These are phyloP conservation scores for Alfaro cultratus DNA, from an alignment of 2,797 vertebrate genomes.

Conservation along the genomic window DNA sequence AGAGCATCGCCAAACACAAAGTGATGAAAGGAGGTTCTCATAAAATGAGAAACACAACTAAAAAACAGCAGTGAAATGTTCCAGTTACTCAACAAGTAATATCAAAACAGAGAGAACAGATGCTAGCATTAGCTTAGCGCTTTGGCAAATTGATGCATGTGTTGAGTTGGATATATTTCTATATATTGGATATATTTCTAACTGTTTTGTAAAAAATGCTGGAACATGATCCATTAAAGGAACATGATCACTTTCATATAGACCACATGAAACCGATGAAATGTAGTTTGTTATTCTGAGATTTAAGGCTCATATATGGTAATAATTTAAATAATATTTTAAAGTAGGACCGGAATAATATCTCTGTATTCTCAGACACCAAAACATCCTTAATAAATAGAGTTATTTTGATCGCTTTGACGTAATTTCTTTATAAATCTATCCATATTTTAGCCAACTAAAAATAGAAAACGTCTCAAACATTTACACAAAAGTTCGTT, in stretches of 20 bases:
- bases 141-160: neutral
- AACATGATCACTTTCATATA: neutral
- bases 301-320: neutral
- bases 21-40: conserved; percentile 51
- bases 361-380: neutral
- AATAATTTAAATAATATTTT: neutral
- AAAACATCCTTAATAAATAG: neutral
- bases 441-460: neutral
- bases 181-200: neutral
- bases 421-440: neutral
- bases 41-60: conserved; percentile 37
- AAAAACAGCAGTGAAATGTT: neutral
- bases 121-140: neutral
- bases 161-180: neutral
- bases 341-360: neutral
- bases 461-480: neutral
- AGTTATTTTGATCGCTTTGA: neutral
- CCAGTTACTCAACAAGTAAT: neutral
- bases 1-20: conserved; percentile 39
- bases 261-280: neutral
- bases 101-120: neutral
- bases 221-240: neutral
- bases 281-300: neutral
- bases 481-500: neutral
- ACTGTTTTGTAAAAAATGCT: neutral